Evolutionary conservation across 2,797 vertebrate genomes (phyloP).

Genomic region (Anabacerthia variegaticeps): DNA sequence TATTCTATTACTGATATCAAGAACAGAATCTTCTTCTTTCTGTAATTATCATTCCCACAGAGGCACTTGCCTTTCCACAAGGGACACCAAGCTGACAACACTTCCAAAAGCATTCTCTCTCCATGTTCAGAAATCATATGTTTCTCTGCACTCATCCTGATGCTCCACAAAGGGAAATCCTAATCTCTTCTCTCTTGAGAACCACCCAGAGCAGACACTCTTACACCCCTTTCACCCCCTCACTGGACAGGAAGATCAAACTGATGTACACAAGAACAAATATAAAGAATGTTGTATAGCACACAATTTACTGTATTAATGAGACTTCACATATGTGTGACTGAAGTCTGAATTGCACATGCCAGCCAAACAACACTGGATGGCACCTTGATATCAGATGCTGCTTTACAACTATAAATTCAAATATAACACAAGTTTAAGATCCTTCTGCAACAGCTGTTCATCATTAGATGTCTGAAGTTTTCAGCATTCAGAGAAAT

Average conservation of each 20-base stretch:
- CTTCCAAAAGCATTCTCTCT: neutral
- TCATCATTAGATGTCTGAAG: neutral
- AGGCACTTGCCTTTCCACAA: neutral
- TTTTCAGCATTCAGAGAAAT: neutral
- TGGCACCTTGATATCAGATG: neutral
- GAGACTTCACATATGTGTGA: neutral
- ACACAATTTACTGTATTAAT: neutral
- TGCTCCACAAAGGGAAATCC: accelerated
- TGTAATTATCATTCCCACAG: neutral
- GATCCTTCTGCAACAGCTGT: neutral
- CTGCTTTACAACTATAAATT: neutral
- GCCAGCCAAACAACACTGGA: neutral
- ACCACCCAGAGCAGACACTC: neutral
- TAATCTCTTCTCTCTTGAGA: neutral
- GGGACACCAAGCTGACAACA: neutral
- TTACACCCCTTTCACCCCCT: neutral
- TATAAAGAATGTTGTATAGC: neutral
- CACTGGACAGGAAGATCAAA: neutral
- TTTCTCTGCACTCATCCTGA: neutral
- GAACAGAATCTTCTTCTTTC: neutral
- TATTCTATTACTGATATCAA: neutral
- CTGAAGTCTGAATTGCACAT: neutral
- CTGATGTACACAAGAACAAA: neutral
- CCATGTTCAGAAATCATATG: neutral
- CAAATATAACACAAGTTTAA: neutral